These are phyloP conservation scores for Trichogramma pretiosum DNA, from an alignment of 1,140 invertebrate genomes.

Conservation along the genomic window DNA sequence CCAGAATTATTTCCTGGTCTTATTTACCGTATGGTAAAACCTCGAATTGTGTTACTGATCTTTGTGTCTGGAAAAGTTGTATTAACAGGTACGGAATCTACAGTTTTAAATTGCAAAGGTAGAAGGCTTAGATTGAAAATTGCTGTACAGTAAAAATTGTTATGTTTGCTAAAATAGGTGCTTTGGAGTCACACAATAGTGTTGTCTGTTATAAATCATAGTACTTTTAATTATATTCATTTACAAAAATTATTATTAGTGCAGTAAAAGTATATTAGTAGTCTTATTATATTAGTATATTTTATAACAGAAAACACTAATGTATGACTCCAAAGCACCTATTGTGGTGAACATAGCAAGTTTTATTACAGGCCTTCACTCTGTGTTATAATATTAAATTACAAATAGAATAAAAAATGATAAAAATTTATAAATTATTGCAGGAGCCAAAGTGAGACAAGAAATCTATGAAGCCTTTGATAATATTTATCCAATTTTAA, in stretches of 20 bases:
- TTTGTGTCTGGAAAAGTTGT: slow-evolving; percentile 99
- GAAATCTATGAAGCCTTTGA: slow-evolving; percentile 99
- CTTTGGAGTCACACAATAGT: too few relatives aligned
- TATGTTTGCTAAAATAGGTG: too few relatives aligned
- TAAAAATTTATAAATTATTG: slow-evolving; percentile 15
- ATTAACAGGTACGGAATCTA: slow-evolving; percentile 64
- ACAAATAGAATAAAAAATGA: not conserved
- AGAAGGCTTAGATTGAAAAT: too few relatives aligned
- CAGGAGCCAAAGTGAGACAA: slow-evolving; percentile 92
- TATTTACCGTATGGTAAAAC: slow-evolving; percentile 99
- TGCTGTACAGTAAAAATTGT: too few relatives aligned
- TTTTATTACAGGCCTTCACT: too few relatives aligned
- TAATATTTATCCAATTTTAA: slow-evolving; percentile 98
- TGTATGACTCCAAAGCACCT: too few relatives aligned
- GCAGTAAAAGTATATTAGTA: slow-evolving; percentile 16
- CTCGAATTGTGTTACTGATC: slow-evolving; percentile 96
- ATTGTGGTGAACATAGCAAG: too few relatives aligned
- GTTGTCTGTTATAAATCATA: too few relatives aligned
- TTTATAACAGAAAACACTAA: too few relatives aligned
- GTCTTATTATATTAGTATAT: slow-evolving; percentile 1
- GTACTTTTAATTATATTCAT: too few relatives aligned
- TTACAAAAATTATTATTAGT: slow-evolving; percentile 5
- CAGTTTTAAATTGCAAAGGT: slow-evolving; percentile 3
- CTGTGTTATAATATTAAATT: too few relatives aligned
- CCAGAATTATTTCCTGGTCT: slow-evolving; percentile 95